Base-by-base conservation (phyloP, 2,797 vertebrate species). In the Poecilia velifera region DNA sequence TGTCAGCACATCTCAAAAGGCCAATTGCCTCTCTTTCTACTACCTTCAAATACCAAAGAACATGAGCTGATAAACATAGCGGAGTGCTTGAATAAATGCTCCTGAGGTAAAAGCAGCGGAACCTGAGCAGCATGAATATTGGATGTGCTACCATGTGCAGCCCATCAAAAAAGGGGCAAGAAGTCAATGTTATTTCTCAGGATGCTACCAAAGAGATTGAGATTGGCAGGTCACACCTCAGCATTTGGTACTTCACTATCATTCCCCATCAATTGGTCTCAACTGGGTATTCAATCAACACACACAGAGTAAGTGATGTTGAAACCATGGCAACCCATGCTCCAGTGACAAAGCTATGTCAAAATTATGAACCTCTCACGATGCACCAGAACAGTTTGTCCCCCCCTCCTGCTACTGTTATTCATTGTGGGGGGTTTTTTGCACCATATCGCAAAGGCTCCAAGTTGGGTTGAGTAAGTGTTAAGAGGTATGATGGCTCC, bases 241-340 rank as follows among this genome's bases (percentile, higher is more conserved):
- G 34, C 62, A 36, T 36, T 66, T 36, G 34, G 34, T 66, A 22
- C 31, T 39, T 20, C 31, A 20, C 59, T 36, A 64, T 36, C 7
- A 2, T 66, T 66, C 18, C 12, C 36, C 8, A 41, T 12, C 34
- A 41, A 12, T 41, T 41, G 64, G 18, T 68, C 36, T 68, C 8
- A 68, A 68, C 39, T 68, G 64, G 20, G 20, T 68, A 68, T 12
- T 41, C 20, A 10, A 12, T 41, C 64, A 41, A 41, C 36, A 25
- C 62, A 66, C 22, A 39, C 34, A 39, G 31, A 64, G 64, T 66
- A 36, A 22, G 20, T 41, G 3, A 68, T 41, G 20, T 68, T 68
- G 64, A 68, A 68, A 68, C 64, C 36, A 68, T 68, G 36, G 64
- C 36, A 41, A 68, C 62, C 62, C 18, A 66, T 10, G 64, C 34